phyloP scores from a whole-genome alignment of 1,140 invertebrate species.

The Amyelois transitella region DNA sequence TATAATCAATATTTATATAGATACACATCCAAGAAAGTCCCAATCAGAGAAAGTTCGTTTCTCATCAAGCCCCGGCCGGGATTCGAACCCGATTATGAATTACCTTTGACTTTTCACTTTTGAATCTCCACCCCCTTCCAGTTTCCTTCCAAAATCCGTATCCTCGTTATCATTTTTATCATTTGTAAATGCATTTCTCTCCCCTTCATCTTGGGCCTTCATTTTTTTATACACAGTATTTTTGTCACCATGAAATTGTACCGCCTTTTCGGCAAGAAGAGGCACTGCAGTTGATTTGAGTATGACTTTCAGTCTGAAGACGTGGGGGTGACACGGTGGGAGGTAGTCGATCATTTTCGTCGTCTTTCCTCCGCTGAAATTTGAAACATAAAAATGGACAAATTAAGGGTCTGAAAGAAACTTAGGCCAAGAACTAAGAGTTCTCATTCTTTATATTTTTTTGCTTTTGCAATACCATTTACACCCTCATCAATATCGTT shows the following conservation, averaged over 20 bases:
- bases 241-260: slow-evolving; percentile 28
- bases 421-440: not conserved
- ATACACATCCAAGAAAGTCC: too few relatives aligned
- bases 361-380: slow-evolving; percentile 53
- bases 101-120: not conserved
- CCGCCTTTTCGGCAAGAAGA: slow-evolving; percentile 18
- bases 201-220: not conserved
- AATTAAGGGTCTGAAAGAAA: not conserved
- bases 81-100: too few relatives aligned
- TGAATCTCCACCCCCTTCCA: not conserved
- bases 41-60: too few relatives aligned
- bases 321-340: slow-evolving; percentile 49
- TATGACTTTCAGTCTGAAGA: slow-evolving; percentile 45
- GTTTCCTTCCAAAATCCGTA: not conserved
- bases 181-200: not conserved
- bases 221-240: slow-evolving; percentile 16
- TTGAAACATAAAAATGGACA: not conserved
- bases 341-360: slow-evolving; percentile 48
- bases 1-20: too few relatives aligned
- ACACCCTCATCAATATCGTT: not conserved
- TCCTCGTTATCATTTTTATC: not conserved
- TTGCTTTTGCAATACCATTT: not conserved
- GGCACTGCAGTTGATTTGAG: slow-evolving; percentile 30
- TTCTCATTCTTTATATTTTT: not conserved
- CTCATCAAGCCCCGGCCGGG: too few relatives aligned